Base-by-base conservation (phyloP, 2,888 invertebrate genomes). In the Lasioglossum vierecki region DNA sequence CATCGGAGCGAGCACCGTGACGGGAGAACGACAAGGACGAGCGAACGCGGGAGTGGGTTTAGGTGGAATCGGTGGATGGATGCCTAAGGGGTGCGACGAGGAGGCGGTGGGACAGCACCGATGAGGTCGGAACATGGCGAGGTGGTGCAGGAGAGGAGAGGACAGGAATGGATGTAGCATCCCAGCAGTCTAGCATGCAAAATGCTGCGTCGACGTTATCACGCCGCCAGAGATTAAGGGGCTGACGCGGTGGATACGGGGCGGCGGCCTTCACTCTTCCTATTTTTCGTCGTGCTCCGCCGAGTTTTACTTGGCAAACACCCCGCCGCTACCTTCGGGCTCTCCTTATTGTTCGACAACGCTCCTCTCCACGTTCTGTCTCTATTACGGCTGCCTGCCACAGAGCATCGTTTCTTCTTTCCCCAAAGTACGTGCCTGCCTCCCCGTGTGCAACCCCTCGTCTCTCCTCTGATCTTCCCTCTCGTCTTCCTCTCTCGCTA, bases 191-290 rank as follows among this genome's bases (percentile, higher is more conserved):
- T 92, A 92, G 93, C 93, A 94, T 94, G 93, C 94, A 94, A 93
- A 94, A 94, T 93, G 94, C 94, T 93, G 93, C 93, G 94, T 94
- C 94, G 93, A 93, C 94, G 93, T 94, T 94, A 94, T 93, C 93
- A 92, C 92, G 92, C 92, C 91, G 90, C 89, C 88, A 88, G 90
- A 93, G 93, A 93, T 94, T 93, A 94, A 93, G 92, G 92, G 92
- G 94, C 93, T 94, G 94, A 93, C 93, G 92, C 89, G 90, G 92
- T 92, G 91, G 93, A 92, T 93, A 93, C 93, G 91, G 92, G 90
- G 90, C 74, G 75, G 81, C 74, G 76, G 86, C 79, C 88, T 86
- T 87, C 89, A 70, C 83, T 90, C 91, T 91, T 91, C 84, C 93
- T 91, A 93, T 93, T 94, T 94, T 94, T 94, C 92, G 89, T 92